These are phyloP conservation scores for Apteryx owenii DNA, from an alignment of 2,113 vertebrate genomes.

Conservation along the genomic window DNA sequence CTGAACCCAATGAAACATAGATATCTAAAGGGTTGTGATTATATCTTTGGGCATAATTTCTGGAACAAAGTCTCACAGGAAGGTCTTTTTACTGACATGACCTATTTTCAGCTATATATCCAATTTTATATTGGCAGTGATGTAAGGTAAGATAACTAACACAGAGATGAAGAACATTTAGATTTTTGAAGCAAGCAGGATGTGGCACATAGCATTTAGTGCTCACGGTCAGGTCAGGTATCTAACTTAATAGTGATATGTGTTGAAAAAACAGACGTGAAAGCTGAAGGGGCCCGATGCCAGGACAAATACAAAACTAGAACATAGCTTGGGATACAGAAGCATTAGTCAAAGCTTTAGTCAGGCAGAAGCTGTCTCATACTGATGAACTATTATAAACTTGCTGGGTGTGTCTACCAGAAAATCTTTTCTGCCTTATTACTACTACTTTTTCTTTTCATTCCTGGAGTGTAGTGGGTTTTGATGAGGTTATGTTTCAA, in stretches of 20 bases:
- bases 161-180: neutral
- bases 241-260: neutral
- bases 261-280: neutral
- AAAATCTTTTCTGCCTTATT: neutral
- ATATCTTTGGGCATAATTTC: neutral
- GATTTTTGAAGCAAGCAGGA: neutral
- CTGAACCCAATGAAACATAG: neutral
- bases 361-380: neutral
- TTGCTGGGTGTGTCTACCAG: neutral
- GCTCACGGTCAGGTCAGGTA: neutral
- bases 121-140: conserved; percentile 13
- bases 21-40: neutral
- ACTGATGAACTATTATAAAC: neutral
- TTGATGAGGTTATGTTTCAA: accelerated
- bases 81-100: neutral
- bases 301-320: neutral
- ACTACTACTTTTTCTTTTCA: neutral
- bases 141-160: neutral
- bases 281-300: neutral
- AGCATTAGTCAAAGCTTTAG: neutral
- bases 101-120: conserved; percentile 14
- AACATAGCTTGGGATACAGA: neutral
- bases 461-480: neutral
- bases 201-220: neutral
- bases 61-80: neutral